These are phyloP conservation scores for Drosophila nigritarsus DNA, from an alignment of 2,888 invertebrate species.

Conservation along the genomic window DNA sequence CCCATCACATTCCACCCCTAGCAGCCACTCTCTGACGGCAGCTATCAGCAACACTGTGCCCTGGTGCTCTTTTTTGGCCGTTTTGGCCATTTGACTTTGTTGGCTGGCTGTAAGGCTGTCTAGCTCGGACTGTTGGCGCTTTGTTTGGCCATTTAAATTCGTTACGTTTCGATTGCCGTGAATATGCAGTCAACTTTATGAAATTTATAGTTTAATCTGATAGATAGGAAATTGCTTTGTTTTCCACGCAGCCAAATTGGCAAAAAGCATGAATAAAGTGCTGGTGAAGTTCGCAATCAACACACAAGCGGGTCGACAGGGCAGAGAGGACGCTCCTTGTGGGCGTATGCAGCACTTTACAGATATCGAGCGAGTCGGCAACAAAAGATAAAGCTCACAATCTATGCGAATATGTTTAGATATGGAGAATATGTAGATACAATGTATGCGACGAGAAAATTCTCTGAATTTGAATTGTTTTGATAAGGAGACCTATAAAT, in stretches of 20 bases:
- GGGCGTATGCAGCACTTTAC: constrained; percentile 47
- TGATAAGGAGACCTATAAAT: neutral
- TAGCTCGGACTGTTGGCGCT: constrained; percentile 41
- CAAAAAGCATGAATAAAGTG: constrained; percentile 40
- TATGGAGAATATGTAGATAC: neutral
- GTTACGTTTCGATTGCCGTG: constrained; percentile 80
- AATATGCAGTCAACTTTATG: constrained; percentile 79
- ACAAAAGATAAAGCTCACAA: constrained; percentile 55
- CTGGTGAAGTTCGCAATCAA: constrained; percentile 10
- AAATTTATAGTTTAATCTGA: constrained; percentile 80
- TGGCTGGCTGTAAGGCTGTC: constrained; percentile 15
- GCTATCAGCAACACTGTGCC: constrained; percentile 23
- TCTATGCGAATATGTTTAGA: constrained; percentile 43
- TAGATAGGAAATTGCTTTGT: constrained; percentile 79
- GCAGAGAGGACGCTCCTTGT: neutral
- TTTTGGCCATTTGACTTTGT: constrained; percentile 31
- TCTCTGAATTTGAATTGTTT: neutral
- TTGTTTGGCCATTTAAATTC: constrained; percentile 79
- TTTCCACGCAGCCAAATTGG: constrained; percentile 59
- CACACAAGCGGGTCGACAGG: constrained; percentile 1
- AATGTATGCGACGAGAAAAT: constrained; percentile 2
- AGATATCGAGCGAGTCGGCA: constrained; percentile 50
- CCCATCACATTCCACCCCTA: neutral
- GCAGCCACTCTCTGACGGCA: neutral
- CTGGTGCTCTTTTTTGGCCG: constrained; percentile 33